Conservation (phyloP, 1,140 invertebrate species). For the Drosophila lowei region DNA sequence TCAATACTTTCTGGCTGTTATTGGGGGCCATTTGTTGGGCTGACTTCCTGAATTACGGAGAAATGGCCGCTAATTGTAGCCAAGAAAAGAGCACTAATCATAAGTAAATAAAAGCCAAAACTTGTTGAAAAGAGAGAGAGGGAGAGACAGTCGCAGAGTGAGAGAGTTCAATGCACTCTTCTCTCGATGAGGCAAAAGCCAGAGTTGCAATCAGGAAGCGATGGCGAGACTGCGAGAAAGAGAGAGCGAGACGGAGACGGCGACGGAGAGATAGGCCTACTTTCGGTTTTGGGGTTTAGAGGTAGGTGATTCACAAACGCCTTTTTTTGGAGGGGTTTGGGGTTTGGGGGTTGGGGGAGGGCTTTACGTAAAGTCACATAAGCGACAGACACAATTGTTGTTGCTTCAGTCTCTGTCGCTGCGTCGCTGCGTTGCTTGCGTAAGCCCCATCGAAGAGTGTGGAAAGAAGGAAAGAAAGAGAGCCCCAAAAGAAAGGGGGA, state of each 20-base stretch:
- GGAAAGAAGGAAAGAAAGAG: conserved; percentile 34
- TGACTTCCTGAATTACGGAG: conserved; percentile 53
- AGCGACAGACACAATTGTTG: conserved; percentile 54
- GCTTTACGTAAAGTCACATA: conserved; percentile 70
- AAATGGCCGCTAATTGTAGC: conserved; percentile 9
- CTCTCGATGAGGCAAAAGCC: neutral
- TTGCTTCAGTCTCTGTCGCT: conserved; percentile 32
- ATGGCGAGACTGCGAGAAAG: neutral
- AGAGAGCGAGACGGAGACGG: neutral
- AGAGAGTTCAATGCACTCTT: conserved; percentile 54
- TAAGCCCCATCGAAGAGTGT: conserved; percentile 64
- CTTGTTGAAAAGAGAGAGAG: conserved; percentile 36
- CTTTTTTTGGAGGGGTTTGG: neutral
- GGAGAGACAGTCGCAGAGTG: too few relatives aligned
- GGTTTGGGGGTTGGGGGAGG: neutral
- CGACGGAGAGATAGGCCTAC: conserved; percentile 51
- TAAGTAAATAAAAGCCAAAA: conserved; percentile 20
- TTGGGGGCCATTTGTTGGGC: conserved; percentile 10
- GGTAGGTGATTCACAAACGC: conserved; percentile 60
- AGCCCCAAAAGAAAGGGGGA: conserved; percentile 17
- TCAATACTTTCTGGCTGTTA: conserved; percentile 49
- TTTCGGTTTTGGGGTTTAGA: conserved; percentile 43
- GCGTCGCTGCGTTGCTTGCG: conserved; percentile 47
- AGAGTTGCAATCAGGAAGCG: conserved; percentile 1
- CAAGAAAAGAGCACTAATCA: conserved; percentile 30